Evolutionary conservation across 2,113 vertebrate genomes (phyloP), one percentile per base, ranked within the genome.

Genomic region (Muscicapa adusta): DNA sequence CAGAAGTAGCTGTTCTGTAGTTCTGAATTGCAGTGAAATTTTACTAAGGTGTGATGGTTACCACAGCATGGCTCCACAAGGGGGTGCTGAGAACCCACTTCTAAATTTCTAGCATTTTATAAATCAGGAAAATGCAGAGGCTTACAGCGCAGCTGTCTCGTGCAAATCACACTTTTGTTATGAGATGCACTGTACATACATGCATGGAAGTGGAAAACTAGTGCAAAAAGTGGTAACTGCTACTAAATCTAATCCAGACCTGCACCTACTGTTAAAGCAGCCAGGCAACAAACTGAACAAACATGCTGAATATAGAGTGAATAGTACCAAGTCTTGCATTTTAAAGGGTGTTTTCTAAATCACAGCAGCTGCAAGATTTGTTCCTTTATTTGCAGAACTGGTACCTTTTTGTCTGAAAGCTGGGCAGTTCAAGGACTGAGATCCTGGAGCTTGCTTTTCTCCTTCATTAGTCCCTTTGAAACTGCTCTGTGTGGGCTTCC

Each of bases 401-500:
- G 16, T 72, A 18, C 62, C 28, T 88, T 87, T 89, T 89, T 85
- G 66, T 80, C 33, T 66, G 60, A 66, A 51, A 48, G 29, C 72
- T 83, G 42, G 33, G 34, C 22, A 42, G 5, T 54, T 85, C 19
- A 33, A 79, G 71, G 50, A 19, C 71, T 24, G 18, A 57, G 54
- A 80, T 90, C 63, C 72, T 25, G 3, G 42, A 73, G 83, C 88
- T 94, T 85, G 85, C 54, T 62, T 70, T 96, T 94, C 92, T 93
- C 90, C 81, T 93, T 92, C 85, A 77, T 90, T 95, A 93, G 60
- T 63, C 67, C 79, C 56, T 94, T 95, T 92, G 88, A 96, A 94
- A 90, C 20, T 58, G 75, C 58, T 85, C 56, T 91, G 23, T 85
- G 82, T 83, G 70, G 94, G 79, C 94, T 94, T 95, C 91, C 94